phyloP scores from a whole-genome alignment of 2,113 vertebrate genomes.

The Pica pica region DNA sequence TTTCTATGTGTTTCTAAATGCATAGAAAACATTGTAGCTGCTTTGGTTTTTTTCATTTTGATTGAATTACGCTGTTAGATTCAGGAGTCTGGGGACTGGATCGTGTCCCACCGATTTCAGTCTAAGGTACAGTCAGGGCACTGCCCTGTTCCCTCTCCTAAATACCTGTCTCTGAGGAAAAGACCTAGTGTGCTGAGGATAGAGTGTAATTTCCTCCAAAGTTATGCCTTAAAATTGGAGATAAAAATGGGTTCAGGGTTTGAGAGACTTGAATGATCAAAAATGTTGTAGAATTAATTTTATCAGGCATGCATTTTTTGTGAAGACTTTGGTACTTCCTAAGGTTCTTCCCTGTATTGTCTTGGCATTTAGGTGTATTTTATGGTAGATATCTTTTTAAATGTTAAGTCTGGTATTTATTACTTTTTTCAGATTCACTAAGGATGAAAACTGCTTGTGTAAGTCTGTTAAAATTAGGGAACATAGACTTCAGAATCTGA shows the following conservation, averaged over 20 bases:
- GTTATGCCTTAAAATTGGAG: neutral
- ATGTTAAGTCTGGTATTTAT: neutral
- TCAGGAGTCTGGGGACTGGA: fast-evolving
- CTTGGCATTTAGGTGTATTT: neutral
- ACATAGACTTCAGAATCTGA: neutral
- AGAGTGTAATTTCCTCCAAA: neutral
- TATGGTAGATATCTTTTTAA: neutral
- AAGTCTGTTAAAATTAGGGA: neutral
- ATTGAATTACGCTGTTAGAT: neutral
- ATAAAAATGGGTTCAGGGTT: neutral
- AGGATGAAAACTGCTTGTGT: neutral
- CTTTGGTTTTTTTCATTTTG: neutral
- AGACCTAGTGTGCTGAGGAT: fast-evolving
- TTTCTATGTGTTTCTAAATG: neutral
- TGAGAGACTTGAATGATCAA: neutral
- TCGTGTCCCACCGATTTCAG: fast-evolving
- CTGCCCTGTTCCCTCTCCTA: neutral
- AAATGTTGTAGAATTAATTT: neutral
- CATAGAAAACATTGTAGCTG: neutral
- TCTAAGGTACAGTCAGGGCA: neutral
- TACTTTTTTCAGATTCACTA: neutral
- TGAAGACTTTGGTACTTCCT: neutral
- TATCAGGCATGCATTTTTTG: neutral
- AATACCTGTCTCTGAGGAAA: neutral
- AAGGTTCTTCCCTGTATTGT: neutral